Evolutionary conservation across 2,797 vertebrate genomes (phyloP), one percentile per base, ranked within the genome.

Genomic region (Mus spretus): DNA sequence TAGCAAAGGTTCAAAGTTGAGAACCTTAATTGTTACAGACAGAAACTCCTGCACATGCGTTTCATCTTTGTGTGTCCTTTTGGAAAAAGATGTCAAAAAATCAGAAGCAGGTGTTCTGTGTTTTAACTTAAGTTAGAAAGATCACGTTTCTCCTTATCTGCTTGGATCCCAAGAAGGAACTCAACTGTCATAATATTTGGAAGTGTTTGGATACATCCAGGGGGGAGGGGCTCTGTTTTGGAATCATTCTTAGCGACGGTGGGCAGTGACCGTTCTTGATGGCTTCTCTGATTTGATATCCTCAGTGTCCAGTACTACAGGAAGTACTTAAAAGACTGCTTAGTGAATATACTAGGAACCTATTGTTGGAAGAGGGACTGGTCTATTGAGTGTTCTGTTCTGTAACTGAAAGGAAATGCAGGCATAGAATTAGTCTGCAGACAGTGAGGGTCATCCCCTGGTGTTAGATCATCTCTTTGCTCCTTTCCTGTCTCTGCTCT

Each of bases 1-100:
- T 57, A 92, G 44, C 47, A 72, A 26, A 82, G 57, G 85, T 50
- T 85, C 53, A 61, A 65, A 84, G 84, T 28, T 75, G 81, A 89
- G 40, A 91, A 65, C 31, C 47, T 83, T 63, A 37, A 37, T 77
- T 47, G 80, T 89, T 70, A 34, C 6, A 61, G 94, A 78, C 40
- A 44, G 81, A 88, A 90, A 78, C 40, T 50, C 20, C 0, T 22
- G 0, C 61, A n/a, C 22, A 0, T 9, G 0, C 85, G 10, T 75
- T 88, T 95, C 59, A 59, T 90, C 7, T 89, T 22, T 34, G 85
- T 13, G 15, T 13, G 0, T 87, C 8, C 53, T 59, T 67, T 72
- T 61, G 63, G 55, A 65, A 75, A 91, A 94, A 72, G 61, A 75
- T 81, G 22, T 40, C 13, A 44, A 77, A 55, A 74, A 85, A 82